Conservation (phyloP, 2,888 invertebrate species). For the Congeria kusceri region DNA sequence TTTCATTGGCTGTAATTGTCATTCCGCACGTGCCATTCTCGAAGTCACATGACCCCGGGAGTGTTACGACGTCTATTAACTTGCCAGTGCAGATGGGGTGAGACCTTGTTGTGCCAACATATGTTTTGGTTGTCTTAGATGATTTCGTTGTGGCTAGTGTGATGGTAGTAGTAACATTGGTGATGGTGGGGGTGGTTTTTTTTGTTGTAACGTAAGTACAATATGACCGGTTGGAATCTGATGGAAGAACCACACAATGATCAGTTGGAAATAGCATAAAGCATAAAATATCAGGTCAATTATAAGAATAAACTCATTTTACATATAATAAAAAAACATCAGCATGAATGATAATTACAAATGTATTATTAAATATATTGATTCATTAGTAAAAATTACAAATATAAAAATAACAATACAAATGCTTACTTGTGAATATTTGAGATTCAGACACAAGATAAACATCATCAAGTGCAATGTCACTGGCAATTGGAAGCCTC, state of each 20-base stretch:
- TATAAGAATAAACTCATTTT: too few relatives aligned
- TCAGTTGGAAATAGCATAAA: too few relatives aligned
- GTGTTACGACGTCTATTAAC: neutral
- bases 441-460: constrained; percentile 29
- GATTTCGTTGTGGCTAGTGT: neutral
- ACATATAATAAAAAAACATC: too few relatives aligned
- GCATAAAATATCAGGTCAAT: too few relatives aligned
- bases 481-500: constrained; percentile 40
- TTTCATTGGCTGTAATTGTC: constrained; percentile 11
- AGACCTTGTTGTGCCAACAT: neutral
- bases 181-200: constrained; percentile 22
- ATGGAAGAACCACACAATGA: too few relatives aligned
- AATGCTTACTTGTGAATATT: constrained; percentile 9
- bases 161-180: neutral
- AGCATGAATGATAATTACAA: too few relatives aligned
- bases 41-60: constrained; percentile 52
- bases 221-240: neutral
- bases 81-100: neutral
- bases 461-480: constrained; percentile 51
- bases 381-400: neutral
- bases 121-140: neutral
- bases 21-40: constrained; percentile 39
- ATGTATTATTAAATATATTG: too few relatives aligned
- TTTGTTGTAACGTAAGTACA: constrained; percentile 8
- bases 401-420: neutral